Conservation (phyloP, 2,888 invertebrate genomes). For the Eurytoma californica region DNA sequence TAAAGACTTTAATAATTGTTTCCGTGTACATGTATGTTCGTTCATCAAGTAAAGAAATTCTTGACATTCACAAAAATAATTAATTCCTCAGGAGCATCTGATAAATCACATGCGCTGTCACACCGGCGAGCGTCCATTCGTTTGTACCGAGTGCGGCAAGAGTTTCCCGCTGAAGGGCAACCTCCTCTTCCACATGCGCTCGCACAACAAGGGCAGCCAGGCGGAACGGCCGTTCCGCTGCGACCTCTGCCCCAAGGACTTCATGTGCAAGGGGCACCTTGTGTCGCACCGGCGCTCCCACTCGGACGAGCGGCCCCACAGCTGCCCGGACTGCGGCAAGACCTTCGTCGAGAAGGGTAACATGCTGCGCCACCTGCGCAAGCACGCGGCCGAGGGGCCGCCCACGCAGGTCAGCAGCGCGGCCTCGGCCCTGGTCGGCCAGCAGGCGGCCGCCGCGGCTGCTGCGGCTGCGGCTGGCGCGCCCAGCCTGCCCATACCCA, state of each 20-base stretch:
- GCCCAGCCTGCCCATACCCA: conserved; percentile 69
- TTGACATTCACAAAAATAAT: conserved; percentile 1
- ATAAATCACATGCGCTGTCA: conserved; percentile 87
- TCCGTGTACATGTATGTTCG: no score
- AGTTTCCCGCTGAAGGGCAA: conserved; percentile 91
- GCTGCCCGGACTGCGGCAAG: conserved; percentile 84
- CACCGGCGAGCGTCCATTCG: conserved; percentile 88
- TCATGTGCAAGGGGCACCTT: conserved; percentile 91
- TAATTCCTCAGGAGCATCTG: conserved; percentile 78
- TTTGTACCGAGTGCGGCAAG: conserved; percentile 90
- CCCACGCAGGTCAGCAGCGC: conserved; percentile 72
- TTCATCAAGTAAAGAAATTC: background rate
- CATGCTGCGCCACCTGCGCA: conserved; percentile 84
- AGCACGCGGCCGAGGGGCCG: conserved; percentile 79
- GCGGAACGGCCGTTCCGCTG: conserved; percentile 84
- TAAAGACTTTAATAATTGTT: no score
- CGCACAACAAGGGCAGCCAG: conserved; percentile 85
- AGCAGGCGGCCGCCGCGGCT: conserved; percentile 77
- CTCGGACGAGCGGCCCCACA: conserved; percentile 79
- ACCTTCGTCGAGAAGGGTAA: conserved; percentile 89
- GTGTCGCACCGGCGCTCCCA: conserved; percentile 89
- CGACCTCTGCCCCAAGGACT: conserved; percentile 90
- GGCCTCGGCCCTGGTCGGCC: conserved; percentile 69
- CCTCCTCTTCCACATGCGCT: conserved; percentile 89
- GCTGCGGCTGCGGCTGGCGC: conserved; percentile 66